phyloP scores from a whole-genome alignment of 2,113 vertebrate genomes.

The Copsychus sechellarum region DNA sequence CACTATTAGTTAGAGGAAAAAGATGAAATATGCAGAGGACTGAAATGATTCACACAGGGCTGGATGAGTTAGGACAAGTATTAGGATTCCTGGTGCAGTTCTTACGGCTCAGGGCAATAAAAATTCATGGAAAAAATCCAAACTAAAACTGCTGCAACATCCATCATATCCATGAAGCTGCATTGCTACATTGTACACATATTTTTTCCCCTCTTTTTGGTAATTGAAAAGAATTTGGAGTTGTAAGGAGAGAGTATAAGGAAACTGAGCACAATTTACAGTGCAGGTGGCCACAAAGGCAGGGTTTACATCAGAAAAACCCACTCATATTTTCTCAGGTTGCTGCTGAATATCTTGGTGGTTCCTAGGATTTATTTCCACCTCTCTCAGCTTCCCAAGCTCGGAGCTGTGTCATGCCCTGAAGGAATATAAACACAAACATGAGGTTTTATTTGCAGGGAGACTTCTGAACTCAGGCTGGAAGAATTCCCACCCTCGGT shows the following conservation, averaged over 20 bases:
- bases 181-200: neutral
- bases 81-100: neutral
- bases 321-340: neutral
- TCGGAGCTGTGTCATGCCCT: neutral
- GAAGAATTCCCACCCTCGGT: rapidly evolving
- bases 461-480: rapidly evolving
- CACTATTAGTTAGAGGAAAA: neutral
- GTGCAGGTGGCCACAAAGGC: neutral
- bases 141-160: neutral
- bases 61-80: neutral
- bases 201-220: neutral
- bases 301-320: neutral
- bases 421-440: neutral
- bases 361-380: neutral
- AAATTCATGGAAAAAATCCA: neutral
- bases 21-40: neutral
- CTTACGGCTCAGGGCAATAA: neutral
- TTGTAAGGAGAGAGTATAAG: neutral
- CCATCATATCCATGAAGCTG: neutral
- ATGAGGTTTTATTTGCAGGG: neutral
- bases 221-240: neutral
- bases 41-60: neutral
- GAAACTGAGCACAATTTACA: neutral
- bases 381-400: neutral
- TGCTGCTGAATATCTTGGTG: neutral